phyloP scores from a whole-genome alignment of 2,888 invertebrate genomes.

The Acrobasis repandana region DNA sequence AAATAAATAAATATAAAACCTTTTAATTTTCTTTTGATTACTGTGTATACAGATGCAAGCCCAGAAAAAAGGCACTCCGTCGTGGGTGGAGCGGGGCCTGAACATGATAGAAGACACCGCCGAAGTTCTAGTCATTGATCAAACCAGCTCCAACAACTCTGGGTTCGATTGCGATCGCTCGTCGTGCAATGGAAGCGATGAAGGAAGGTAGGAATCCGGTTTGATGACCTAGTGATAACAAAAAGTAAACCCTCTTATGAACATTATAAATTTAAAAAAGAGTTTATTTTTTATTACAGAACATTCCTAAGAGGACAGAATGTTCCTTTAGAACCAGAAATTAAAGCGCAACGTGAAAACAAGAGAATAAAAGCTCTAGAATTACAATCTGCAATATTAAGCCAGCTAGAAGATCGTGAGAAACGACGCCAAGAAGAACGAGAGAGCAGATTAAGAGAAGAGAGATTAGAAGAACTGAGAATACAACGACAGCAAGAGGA shows the following conservation, averaged over 20 bases:
- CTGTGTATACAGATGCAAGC: slow-evolving; percentile 65
- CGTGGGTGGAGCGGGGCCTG: slow-evolving; percentile 83
- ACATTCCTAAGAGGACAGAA: slow-evolving; percentile 94
- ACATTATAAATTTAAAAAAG: too few species aligned
- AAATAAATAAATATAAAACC: too few species aligned
- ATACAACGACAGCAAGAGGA: slow-evolving; percentile 88
- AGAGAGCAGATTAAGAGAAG: slow-evolving; percentile 88
- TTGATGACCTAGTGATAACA: not conserved
- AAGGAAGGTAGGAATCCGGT: slow-evolving; percentile 59
- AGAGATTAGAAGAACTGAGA: slow-evolving; percentile 90
- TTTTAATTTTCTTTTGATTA: slow-evolving; percentile 2
- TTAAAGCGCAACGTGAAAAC: slow-evolving; percentile 90
- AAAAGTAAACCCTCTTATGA: not conserved
- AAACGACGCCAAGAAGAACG: slow-evolving; percentile 88
- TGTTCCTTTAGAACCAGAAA: slow-evolving; percentile 90
- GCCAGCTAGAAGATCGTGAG: slow-evolving; percentile 93
- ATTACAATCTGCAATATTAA: slow-evolving; percentile 92
- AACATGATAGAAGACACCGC: slow-evolving; percentile 77
- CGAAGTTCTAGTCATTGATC: slow-evolving; percentile 83
- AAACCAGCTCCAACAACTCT: slow-evolving; percentile 73
- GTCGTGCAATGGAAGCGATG: slow-evolving; percentile 75
- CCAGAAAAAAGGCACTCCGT: slow-evolving; percentile 78
- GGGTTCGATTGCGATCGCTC: slow-evolving; percentile 73
- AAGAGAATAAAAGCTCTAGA: slow-evolving; percentile 92
- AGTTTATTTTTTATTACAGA: slow-evolving; percentile 53